phyloP scores from a whole-genome alignment of 1,140 invertebrate species.

The Pteromalus puparum region DNA sequence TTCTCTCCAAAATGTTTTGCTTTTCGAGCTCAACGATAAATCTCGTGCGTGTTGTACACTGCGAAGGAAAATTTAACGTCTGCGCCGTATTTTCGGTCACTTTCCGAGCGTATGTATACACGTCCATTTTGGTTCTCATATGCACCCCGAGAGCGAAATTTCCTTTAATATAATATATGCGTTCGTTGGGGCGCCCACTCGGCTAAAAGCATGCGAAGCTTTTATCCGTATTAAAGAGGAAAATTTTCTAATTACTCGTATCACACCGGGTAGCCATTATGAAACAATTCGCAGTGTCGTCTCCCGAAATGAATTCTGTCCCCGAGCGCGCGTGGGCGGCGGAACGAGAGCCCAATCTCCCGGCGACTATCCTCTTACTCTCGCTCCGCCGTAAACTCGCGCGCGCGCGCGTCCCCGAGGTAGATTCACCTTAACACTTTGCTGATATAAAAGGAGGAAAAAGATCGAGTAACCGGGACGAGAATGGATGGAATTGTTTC shows the following conservation, averaged over 20 bases:
- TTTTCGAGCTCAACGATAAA: background rate
- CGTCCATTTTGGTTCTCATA: background rate
- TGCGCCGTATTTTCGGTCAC: background rate
- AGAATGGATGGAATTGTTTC: constrained; percentile 50
- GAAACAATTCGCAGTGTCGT: constrained; percentile 42
- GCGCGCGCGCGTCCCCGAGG: constrained; percentile 21
- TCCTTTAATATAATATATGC: background rate
- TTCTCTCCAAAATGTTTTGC: background rate
- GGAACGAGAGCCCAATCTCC: constrained; percentile 11
- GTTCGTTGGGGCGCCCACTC: background rate
- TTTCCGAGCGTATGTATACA: too few relatives aligned
- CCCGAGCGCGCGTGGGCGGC: background rate
- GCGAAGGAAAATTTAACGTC: too few relatives aligned
- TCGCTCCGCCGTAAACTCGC: background rate
- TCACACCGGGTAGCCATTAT: constrained; percentile 28
- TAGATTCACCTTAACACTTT: constrained; percentile 57
- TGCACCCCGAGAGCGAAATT: background rate
- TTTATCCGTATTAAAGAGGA: constrained; percentile 2
- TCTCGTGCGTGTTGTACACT: too few relatives aligned
- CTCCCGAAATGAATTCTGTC: constrained; percentile 51
- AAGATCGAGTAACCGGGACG: constrained; percentile 38
- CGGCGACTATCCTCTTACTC: constrained; percentile 32
- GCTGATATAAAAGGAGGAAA: constrained; percentile 47
- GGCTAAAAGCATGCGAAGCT: background rate
- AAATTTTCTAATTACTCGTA: constrained; percentile 50